Evolutionary conservation across 1,140 invertebrate species (phyloP), one percentile per base, ranked within the genome.

Genomic region (Mylabris phalerata): DNA sequence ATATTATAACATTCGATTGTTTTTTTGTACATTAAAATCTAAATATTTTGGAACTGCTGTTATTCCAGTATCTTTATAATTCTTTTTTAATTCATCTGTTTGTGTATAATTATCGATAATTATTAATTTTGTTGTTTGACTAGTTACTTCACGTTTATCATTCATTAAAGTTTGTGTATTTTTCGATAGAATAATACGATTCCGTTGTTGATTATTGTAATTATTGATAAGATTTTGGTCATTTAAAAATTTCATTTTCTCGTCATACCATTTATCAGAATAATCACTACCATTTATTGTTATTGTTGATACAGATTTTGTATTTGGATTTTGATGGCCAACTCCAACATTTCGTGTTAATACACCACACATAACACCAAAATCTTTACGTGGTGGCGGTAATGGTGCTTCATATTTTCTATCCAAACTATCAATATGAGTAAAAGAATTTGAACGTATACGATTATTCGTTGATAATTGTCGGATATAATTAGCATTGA

Each of bases 341-440:
- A 84, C 77, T 3, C 83, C 84, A 54, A 86, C 76, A 67, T 85
- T 84, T 63, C 87, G 71, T 0, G 84, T 89, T 42, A 85, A 67
- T 25, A 84, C 78, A 27, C 77, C 76, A 64, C 85, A 88, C 63
- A 83, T 84, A 0, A 85, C 83, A 24, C 83, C 84, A 19, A 85
- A 83, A 75, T 89, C 88, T 62, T 80, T 71, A 9, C 75, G 65
- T 57, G 60, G 72, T 55, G 62, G 66, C 7, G 65, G 66, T 7
- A 60, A 57, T 13, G 38, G 49, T 10, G 32, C 40, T 47, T 54
- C 59, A 55, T 61, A 64, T 62, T 48, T 60, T 25, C 32, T 50
- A 9, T 67, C 59, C 7, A 57, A 49, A 54, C 42, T 67, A 45
- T 64, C 60, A 5, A 60, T 58, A 27, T 63, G 24, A 5, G 66